Evolutionary conservation across 2,113 vertebrate genomes (phyloP).

Genomic region (Trichechus manatus): DNA sequence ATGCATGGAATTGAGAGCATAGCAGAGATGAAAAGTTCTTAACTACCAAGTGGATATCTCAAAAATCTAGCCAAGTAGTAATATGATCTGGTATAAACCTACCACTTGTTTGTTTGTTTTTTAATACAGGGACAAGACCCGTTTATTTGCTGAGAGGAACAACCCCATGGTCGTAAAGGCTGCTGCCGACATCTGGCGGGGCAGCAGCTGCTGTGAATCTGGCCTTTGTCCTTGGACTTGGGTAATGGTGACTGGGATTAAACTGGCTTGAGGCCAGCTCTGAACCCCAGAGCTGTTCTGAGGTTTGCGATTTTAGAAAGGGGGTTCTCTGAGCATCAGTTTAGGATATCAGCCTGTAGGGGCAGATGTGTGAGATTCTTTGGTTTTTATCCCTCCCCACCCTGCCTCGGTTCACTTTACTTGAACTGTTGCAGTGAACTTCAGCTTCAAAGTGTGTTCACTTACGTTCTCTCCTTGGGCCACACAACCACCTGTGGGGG

Average conservation of each 20-base stretch:
- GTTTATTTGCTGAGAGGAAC: neutral
- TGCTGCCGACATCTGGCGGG: neutral
- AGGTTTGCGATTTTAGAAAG: neutral
- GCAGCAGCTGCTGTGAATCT: accelerated
- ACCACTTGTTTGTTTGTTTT: neutral
- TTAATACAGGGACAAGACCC: neutral
- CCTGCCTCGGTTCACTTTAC: neutral
- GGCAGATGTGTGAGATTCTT: neutral
- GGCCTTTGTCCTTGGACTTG: neutral
- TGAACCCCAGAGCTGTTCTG: neutral
- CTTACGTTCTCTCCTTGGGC: neutral
- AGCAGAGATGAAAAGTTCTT: neutral
- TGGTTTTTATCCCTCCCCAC: neutral
- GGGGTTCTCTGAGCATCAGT: neutral
- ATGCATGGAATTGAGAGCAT: neutral
- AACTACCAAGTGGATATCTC: neutral
- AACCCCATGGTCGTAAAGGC: neutral
- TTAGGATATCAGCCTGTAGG: neutral
- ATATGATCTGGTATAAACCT: neutral
- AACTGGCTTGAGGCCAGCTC: neutral
- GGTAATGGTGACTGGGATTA: neutral
- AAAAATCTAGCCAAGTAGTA: neutral
- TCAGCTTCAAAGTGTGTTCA: neutral
- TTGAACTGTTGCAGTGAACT: neutral
- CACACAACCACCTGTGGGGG: neutral